Evolutionary conservation across 2,797 vertebrate genomes (phyloP).

Genomic region (Gallinago solitaria): DNA sequence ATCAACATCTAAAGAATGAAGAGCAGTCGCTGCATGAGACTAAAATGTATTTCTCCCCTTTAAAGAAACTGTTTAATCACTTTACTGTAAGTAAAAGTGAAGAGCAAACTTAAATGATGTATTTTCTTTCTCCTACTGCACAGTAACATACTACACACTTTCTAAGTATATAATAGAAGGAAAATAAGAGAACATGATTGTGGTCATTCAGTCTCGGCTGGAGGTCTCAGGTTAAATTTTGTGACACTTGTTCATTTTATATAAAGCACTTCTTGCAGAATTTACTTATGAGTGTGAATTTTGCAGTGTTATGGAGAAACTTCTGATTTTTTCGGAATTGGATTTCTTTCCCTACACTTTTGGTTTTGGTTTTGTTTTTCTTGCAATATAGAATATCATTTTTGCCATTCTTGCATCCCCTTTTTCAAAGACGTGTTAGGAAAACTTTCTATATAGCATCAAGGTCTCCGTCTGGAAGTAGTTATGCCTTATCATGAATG

Average conservation of each 20-base stretch:
- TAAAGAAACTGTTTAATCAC: not conserved
- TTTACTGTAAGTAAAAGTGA: not conserved
- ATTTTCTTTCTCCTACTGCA: not conserved
- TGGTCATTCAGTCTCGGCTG: not conserved
- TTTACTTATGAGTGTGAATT: not conserved
- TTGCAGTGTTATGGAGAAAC: not conserved
- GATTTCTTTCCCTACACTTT: not conserved
- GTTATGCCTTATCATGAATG: not conserved
- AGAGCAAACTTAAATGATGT: not conserved
- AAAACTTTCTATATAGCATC: not conserved
- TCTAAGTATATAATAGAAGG: not conserved
- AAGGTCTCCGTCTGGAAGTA: not conserved
- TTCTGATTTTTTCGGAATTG: not conserved
- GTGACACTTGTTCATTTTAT: not conserved
- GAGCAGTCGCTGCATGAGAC: not conserved
- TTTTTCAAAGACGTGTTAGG: not conserved
- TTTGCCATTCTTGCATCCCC: not conserved
- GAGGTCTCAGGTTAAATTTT: conserved; percentile 3
- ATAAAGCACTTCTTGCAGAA: not conserved
- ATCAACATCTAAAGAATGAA: not conserved
- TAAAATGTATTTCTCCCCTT: not conserved
- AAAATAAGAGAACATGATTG: not conserved
- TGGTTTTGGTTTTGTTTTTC: not conserved
- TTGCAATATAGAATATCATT: not conserved
- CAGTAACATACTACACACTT: not conserved